A percentile compares a stretch with the other conserved stretches of the same genome.
Conservation (phyloP, 2,113 vertebrate species). For the Halcyon senegalensis region DNA sequence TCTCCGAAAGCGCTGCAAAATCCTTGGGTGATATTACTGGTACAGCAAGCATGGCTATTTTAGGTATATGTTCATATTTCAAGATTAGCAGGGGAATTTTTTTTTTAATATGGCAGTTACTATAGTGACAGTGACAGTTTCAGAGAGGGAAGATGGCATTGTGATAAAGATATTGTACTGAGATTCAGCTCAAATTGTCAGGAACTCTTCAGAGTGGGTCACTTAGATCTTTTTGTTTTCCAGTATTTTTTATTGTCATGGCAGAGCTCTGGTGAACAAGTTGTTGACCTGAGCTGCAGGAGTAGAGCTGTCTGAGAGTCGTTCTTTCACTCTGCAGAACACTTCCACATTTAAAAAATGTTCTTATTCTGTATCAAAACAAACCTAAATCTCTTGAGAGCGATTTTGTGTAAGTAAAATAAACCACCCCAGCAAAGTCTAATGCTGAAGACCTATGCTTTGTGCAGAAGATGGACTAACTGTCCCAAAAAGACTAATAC, state of each 20-base stretch:
- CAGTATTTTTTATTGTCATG: neutral
- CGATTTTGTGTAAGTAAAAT: neutral
- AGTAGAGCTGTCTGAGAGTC: neutral
- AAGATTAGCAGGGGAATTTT: slow-evolving; percentile 11
- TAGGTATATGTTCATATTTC: slow-evolving; percentile 46
- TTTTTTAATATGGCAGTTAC: slow-evolving; percentile 45
- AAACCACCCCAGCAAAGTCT: neutral
- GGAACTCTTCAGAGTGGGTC: neutral
- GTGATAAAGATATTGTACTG: slow-evolving; percentile 22
- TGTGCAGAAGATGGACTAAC: neutral
- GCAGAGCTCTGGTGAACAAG: neutral
- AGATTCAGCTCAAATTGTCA: slow-evolving; percentile 1
- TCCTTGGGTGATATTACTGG: neutral
- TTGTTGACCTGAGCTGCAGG: neutral
- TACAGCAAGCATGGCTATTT: slow-evolving; percentile 30
- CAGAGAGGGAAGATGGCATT: slow-evolving; percentile 18
- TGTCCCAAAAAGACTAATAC: neutral
- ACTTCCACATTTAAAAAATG: neutral
- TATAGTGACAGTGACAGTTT: slow-evolving; percentile 59
- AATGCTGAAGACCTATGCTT: neutral
- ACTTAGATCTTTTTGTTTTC: neutral
- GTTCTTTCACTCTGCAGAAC: neutral
- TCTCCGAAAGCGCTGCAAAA: neutral
- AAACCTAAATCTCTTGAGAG: neutral
- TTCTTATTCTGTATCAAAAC: neutral